These are phyloP conservation scores for Corythoichthys haematopterus DNA, from an alignment of 2,113 vertebrate species.

Conservation along the genomic window DNA sequence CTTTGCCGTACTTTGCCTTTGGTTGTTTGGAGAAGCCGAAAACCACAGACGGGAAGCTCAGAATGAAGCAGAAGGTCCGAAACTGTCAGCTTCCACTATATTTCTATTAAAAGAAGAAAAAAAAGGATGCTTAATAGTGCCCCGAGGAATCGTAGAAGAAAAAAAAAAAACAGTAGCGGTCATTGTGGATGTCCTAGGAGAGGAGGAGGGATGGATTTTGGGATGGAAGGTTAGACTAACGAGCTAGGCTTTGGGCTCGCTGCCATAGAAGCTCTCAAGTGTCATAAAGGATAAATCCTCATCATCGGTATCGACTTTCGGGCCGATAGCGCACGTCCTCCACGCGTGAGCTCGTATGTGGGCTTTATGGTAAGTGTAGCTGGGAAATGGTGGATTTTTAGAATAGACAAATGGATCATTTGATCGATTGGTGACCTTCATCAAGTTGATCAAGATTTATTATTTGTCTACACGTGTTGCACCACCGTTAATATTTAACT, in stretches of 20 bases:
- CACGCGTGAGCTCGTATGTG: not conserved
- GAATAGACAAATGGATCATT: too few species aligned
- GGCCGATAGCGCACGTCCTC: slow-evolving; percentile 8
- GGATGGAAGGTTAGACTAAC: slow-evolving; percentile 19
- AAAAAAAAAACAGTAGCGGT: slow-evolving; percentile 23
- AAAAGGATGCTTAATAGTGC: slow-evolving; percentile 40
- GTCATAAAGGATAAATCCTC: slow-evolving; percentile 54
- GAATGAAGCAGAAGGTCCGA: slow-evolving; percentile 29
- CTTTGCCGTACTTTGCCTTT: slow-evolving; percentile 16
- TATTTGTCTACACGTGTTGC: too few species aligned
- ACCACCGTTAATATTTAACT: too few species aligned
- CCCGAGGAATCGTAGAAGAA: slow-evolving; percentile 41
- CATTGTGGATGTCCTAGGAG: slow-evolving; percentile 20
- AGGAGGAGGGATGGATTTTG: slow-evolving; percentile 11
- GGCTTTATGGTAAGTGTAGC: too few species aligned
- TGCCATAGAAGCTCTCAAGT: slow-evolving; percentile 60
- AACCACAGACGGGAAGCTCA: slow-evolving; percentile 34
- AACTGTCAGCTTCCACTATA: slow-evolving; percentile 33
- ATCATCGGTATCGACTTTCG: slow-evolving; percentile 22
- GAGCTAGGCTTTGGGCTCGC: slow-evolving; percentile 36
- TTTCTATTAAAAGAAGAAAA: not conserved
- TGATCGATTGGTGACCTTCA: too few species aligned
- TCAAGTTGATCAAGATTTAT: too few species aligned
- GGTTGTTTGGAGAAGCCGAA: slow-evolving; percentile 18
- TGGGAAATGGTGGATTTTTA: too few species aligned